Evolutionary conservation across 2,888 invertebrate species (phyloP).

Genomic region (Endomychus coccineus): DNA sequence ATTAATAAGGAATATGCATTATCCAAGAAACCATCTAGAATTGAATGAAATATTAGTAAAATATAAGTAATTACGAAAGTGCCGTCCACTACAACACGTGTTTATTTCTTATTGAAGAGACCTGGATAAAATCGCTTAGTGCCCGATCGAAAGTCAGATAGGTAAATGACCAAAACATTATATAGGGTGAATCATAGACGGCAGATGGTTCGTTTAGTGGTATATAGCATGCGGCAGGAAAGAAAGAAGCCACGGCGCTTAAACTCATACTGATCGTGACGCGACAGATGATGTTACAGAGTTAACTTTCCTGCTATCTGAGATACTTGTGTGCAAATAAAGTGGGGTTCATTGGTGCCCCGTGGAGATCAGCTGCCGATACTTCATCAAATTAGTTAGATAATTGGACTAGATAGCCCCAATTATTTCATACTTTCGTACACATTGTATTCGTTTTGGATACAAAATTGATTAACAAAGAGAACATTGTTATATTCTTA

Average conservation of each 20-base stretch:
- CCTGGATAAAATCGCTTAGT: constrained; percentile 8
- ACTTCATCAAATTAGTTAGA: constrained; percentile 28
- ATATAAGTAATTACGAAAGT: too few species aligned
- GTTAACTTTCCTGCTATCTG: constrained; percentile 11
- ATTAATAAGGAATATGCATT: too few species aligned
- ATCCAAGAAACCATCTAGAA: too few species aligned
- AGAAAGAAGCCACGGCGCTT: constrained; percentile 18
- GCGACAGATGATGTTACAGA: constrained; percentile 29
- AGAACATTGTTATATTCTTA: too few species aligned
- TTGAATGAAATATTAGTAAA: too few species aligned
- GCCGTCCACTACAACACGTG: too few species aligned
- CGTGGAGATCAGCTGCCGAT: constrained; percentile 24
- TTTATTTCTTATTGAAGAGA: constrained; percentile 13
- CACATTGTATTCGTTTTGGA: too few species aligned
- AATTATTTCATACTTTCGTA: too few species aligned
- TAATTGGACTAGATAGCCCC: constrained; percentile 30
- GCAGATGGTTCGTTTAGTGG: constrained; percentile 36
- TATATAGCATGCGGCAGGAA: constrained; percentile 20
- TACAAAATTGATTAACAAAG: too few species aligned
- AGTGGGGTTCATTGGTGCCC: constrained; percentile 22
- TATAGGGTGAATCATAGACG: constrained; percentile 34
- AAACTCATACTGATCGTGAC: constrained; percentile 21
- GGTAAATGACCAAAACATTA: constrained; percentile 34
- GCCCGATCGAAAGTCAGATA: constrained; percentile 22
- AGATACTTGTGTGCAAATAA: constrained; percentile 12